Percentiles rank a stretch among this genome's conserved stretches.
Conservation (phyloP, 2,113 vertebrate species). For the Galemys pyrenaicus region DNA sequence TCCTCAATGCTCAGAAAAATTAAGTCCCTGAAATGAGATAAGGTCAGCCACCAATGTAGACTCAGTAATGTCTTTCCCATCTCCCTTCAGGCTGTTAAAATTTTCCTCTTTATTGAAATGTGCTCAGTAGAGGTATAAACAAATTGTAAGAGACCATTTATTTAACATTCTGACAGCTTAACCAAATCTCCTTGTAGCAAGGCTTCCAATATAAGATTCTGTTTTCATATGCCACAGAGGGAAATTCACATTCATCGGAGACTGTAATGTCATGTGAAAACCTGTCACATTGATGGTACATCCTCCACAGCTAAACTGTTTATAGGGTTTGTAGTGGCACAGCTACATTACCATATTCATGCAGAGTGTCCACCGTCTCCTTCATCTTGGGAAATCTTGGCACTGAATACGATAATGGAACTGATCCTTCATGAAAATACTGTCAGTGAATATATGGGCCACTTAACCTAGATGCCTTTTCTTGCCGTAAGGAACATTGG, state of each 20-base stretch:
- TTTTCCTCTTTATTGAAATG: slow-evolving; percentile 64
- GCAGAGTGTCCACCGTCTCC: background rate
- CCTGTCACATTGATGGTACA: slow-evolving; percentile 31
- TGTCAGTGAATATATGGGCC: background rate
- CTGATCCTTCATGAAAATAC: slow-evolving; percentile 62
- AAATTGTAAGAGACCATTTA: slow-evolving; percentile 37
- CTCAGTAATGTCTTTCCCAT: slow-evolving; percentile 58
- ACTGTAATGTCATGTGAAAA: slow-evolving; percentile 58
- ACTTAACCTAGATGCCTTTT: slow-evolving; percentile 24
- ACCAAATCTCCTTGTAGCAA: slow-evolving; percentile 52
- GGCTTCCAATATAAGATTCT: slow-evolving; percentile 8
- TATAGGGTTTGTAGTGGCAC: background rate
- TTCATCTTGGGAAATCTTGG: slow-evolving; percentile 60
- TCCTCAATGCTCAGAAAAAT: slow-evolving; percentile 38
- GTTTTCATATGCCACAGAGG: slow-evolving; percentile 8
- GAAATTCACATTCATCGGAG: slow-evolving; percentile 66
- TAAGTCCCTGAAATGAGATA: slow-evolving; percentile 45
- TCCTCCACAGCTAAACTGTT: slow-evolving; percentile 14
- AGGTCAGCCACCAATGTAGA: background rate
- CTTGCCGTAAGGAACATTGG: slow-evolving; percentile 74
- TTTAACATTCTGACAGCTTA: slow-evolving; percentile 64
- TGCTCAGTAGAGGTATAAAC: slow-evolving; percentile 45
- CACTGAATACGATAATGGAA: slow-evolving; percentile 37
- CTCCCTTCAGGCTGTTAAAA: slow-evolving; percentile 34
- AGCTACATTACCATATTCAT: slow-evolving; percentile 19